phyloP scores from a whole-genome alignment of 2,888 invertebrate species.

The Drosophila merina region DNA sequence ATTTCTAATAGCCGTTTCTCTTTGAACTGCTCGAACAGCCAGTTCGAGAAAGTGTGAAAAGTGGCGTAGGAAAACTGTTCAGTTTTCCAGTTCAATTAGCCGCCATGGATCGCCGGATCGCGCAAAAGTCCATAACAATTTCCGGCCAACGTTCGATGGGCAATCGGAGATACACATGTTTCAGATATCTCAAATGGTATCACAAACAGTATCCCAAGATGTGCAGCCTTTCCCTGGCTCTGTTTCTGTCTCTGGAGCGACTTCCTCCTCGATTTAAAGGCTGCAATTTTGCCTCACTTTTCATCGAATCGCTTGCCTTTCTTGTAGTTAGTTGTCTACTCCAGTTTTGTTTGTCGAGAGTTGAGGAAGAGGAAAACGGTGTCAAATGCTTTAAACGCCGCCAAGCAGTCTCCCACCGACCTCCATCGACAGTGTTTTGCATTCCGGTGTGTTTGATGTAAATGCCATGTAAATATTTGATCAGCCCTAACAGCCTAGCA shows the following conservation, averaged over 20 bases:
- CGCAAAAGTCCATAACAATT: slow-evolving; percentile 43
- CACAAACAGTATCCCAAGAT: slow-evolving; percentile 16
- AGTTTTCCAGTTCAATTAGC: slow-evolving; percentile 49
- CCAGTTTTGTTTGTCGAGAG: slow-evolving; percentile 42
- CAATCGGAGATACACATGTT: slow-evolving; percentile 33
- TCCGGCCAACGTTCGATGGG: slow-evolving; percentile 42
- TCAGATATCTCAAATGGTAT: slow-evolving; percentile 23
- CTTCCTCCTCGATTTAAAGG: slow-evolving; percentile 40
- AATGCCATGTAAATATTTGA: slow-evolving; percentile 65
- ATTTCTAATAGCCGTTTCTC: slow-evolving; percentile 51
- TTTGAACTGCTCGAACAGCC: slow-evolving; percentile 53
- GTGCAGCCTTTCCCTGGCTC: slow-evolving; percentile 33
- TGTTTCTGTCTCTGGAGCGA: neutral
- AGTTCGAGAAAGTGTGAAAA: slow-evolving; percentile 55
- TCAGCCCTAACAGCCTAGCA: slow-evolving; percentile 32
- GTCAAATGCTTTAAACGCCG: slow-evolving; percentile 38
- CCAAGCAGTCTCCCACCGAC: slow-evolving; percentile 46
- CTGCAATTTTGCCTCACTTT: slow-evolving; percentile 52
- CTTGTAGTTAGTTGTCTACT: slow-evolving; percentile 29
- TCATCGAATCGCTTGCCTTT: slow-evolving; percentile 60
- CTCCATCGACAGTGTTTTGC: slow-evolving; percentile 52
- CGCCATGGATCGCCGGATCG: slow-evolving; percentile 33
- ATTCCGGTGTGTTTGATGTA: slow-evolving; percentile 54
- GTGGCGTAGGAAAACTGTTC: slow-evolving; percentile 49
- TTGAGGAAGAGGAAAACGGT: slow-evolving; percentile 33